phyloP scores from a whole-genome alignment of 2,797 vertebrate species.

The Hirundo rustica region DNA sequence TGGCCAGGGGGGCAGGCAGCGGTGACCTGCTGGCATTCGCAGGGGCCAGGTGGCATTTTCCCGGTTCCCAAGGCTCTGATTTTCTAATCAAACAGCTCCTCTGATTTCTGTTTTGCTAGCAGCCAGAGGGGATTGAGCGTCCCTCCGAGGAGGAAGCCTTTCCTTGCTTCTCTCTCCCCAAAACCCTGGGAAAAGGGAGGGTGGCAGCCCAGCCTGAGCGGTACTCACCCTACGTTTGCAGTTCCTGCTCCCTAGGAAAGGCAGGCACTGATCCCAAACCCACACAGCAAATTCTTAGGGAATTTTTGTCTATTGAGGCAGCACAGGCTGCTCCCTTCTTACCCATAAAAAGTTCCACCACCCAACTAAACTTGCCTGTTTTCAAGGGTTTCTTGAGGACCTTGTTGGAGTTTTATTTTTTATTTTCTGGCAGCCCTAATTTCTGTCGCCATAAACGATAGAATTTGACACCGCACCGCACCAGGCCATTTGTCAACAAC shows the following conservation, averaged over 20 bases:
- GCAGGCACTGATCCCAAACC: not conserved
- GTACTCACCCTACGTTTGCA: accelerated
- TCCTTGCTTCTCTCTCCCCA: not conserved
- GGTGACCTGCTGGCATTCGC: not conserved
- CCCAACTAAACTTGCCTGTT: not conserved
- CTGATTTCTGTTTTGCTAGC: not conserved
- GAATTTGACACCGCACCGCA: constrained; percentile 44
- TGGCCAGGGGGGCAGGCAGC: not conserved
- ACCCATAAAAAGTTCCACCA: not conserved
- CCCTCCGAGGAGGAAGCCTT: not conserved
- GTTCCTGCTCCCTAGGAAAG: not conserved
- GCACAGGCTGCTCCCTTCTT: not conserved
- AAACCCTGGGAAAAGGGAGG: not conserved
- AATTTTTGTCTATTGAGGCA: not conserved
- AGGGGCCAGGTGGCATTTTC: constrained; percentile 13
- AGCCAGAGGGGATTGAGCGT: accelerated
- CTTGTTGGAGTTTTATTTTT: not conserved
- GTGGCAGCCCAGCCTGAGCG: accelerated
- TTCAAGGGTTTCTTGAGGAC: not conserved
- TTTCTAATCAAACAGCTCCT: not conserved
- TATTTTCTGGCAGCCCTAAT: not conserved
- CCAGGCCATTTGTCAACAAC: constrained; percentile 61
- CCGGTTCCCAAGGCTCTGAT: not conserved
- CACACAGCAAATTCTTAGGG: not conserved
- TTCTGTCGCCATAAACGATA: not conserved